These are phyloP conservation scores for Macropus fuliginosus DNA, from an alignment of 2,797 vertebrate genomes.

Conservation along the genomic window DNA sequence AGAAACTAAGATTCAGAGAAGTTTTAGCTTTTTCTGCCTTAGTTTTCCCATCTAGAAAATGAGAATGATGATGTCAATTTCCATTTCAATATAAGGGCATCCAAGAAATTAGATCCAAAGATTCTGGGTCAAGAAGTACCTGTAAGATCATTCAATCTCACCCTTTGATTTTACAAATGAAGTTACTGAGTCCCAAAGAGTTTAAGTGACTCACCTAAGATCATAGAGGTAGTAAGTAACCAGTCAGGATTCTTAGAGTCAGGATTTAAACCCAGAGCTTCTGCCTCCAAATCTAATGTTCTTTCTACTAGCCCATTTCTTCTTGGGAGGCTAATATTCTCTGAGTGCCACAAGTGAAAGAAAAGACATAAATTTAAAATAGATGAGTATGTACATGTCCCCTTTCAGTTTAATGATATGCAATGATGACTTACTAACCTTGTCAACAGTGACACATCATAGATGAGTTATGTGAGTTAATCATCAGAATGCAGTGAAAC, in stretches of 20 bases:
- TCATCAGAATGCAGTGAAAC: neutral
- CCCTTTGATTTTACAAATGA: neutral
- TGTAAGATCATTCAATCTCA: neutral
- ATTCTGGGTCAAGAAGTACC: neutral
- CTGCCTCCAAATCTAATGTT: neutral
- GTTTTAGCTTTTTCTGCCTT: conserved; percentile 13
- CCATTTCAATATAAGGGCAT: neutral
- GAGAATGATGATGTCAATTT: conserved; percentile 7
- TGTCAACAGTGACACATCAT: conserved; percentile 6
- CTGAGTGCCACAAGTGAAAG: neutral
- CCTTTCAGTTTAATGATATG: conserved; percentile 13
- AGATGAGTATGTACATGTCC: neutral
- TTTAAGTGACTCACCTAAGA: neutral
- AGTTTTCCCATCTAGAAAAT: conserved; percentile 9
- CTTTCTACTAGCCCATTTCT: neutral
- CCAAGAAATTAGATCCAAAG: neutral
- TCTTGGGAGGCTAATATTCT: neutral
- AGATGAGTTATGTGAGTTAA: neutral
- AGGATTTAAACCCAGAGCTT: neutral
- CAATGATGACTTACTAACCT: neutral
- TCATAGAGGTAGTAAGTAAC: neutral
- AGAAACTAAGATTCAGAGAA: neutral
- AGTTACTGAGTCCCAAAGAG: neutral
- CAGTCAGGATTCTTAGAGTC: neutral
- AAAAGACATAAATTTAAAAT: conserved; percentile 7